These are phyloP conservation scores for Melanaphis sacchari DNA, from an alignment of 1,140 invertebrate species.

Conservation along the genomic window DNA sequence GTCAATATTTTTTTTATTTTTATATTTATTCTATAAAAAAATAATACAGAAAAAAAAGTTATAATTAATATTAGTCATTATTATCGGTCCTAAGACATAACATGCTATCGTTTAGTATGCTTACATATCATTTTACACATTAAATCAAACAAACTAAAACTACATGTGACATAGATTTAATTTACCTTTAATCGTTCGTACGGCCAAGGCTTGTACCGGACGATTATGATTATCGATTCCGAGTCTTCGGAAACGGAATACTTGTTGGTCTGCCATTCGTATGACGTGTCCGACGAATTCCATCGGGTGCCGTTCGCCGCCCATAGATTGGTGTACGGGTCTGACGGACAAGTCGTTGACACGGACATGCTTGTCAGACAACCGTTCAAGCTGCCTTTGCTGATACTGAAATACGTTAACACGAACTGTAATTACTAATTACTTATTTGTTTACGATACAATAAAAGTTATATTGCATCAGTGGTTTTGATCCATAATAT, in stretches of 20 bases:
- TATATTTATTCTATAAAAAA: too few species aligned
- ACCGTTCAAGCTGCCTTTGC: background rate
- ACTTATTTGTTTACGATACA: too few species aligned
- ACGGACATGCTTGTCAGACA: constrained; percentile 13
- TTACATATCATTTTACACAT: background rate
- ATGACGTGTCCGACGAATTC: background rate
- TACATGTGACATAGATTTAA: background rate
- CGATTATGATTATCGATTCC: background rate
- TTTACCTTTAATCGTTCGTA: constrained; percentile 24
- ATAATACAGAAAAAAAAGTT: too few species aligned
- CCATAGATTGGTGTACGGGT: background rate
- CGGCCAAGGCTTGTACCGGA: constrained; percentile 31
- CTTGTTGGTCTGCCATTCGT: background rate
- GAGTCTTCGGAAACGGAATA: constrained; percentile 7
- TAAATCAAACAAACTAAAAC: background rate
- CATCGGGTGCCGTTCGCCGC: background rate
- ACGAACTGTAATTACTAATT: background rate
- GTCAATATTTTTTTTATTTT: too few species aligned
- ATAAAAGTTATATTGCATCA: too few species aligned
- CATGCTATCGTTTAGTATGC: background rate
- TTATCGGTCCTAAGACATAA: too few species aligned
- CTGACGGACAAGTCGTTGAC: constrained; percentile 8
- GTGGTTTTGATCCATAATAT: too few species aligned
- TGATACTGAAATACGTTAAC: background rate
- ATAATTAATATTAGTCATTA: too few species aligned